Evolutionary conservation across 2,113 vertebrate species (phyloP), one percentile per base, ranked within the genome.

Genomic region (Pelodiscus sinensis): DNA sequence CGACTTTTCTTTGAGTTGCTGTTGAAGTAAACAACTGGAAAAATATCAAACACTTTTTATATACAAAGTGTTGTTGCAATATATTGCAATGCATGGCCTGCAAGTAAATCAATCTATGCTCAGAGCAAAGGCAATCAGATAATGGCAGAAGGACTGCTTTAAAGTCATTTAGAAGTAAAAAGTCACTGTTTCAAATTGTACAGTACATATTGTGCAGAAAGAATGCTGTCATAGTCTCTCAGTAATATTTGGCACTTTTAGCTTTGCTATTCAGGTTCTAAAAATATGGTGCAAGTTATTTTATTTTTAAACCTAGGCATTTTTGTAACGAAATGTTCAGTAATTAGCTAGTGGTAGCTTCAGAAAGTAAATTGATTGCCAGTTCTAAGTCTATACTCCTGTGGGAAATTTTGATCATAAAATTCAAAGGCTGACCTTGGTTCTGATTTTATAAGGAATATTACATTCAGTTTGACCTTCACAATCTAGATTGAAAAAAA

Each of bases 401-500:
- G 31, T 75, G 80, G 84, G 85, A 65, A 84, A 71, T 65, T 88
- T 51, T 71, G 89, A 91, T 95, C 38, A 31, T 71, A 92, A 83
- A 77, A 90, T 77, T 82, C 85, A 79, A 75, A 90, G 77, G 11
- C 83, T 91, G 87, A 88, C 85, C 90, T 94, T 89, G 92, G 82
- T 75, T 85, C 0, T 6, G 82, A 55, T 7, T 90, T 35, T 19
- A 50, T 18, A 55, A 68, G 80, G 62, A 92, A 89, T 86, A 10
- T 86, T 85, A 55, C 13, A 6, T 94, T 91, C 0, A 2, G 19
- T 75, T 92, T 89, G 92, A 95, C 95, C 84, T 96, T 95, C 89
- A 77, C 56, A n/a, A 89, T 90, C 21, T 62, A 95, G 93, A 94
- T 55, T 75, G 88, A 87, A 86, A 82, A 88, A 87, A 97, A 94